phyloP scores from a whole-genome alignment of 2,888 invertebrate genomes.

The Caenorhabditis doughertyi region DNA sequence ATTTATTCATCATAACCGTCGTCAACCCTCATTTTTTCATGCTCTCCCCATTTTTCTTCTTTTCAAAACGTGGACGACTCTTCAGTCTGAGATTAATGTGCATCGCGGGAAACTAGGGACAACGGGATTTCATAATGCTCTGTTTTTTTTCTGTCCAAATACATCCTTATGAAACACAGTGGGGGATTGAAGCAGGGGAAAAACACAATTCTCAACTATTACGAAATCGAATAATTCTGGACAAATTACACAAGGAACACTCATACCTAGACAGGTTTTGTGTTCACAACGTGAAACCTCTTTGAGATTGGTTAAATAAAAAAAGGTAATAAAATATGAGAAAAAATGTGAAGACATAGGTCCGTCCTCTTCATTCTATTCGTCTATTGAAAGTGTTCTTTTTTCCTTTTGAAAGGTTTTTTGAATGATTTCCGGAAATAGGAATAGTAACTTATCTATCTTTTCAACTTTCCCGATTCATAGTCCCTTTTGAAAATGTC shows the following conservation, averaged over 20 bases:
- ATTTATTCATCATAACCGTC: slow-evolving; percentile 14
- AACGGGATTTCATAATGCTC: slow-evolving; percentile 44
- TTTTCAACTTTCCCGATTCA: slow-evolving; percentile 7
- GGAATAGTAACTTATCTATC: slow-evolving; percentile 53
- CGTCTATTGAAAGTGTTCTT: slow-evolving; percentile 14
- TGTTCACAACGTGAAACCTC: slow-evolving; percentile 46
- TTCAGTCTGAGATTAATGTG: not conserved
- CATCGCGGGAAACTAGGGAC: not conserved
- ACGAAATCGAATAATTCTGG: slow-evolving; percentile 51
- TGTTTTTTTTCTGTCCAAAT: not conserved
- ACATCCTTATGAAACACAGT: not conserved
- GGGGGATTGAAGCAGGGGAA: not conserved
- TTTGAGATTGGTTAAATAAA: slow-evolving; percentile 53
- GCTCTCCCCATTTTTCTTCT: not conserved
- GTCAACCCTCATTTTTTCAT: not conserved
- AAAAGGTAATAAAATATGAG: slow-evolving; percentile 57
- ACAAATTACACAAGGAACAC: slow-evolving; percentile 20
- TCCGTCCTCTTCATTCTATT: slow-evolving; percentile 5
- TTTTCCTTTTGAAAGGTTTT: slow-evolving; percentile 1
- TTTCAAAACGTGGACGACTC: not conserved
- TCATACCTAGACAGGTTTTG: slow-evolving; percentile 38
- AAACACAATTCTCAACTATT: slow-evolving; percentile 38
- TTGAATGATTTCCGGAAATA: slow-evolving; percentile 51
- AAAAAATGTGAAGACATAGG: slow-evolving; percentile 39
- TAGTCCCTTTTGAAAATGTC: slow-evolving; percentile 29